Base-by-base conservation (phyloP, 2,113 vertebrate species). In the Euleptes europaea region DNA sequence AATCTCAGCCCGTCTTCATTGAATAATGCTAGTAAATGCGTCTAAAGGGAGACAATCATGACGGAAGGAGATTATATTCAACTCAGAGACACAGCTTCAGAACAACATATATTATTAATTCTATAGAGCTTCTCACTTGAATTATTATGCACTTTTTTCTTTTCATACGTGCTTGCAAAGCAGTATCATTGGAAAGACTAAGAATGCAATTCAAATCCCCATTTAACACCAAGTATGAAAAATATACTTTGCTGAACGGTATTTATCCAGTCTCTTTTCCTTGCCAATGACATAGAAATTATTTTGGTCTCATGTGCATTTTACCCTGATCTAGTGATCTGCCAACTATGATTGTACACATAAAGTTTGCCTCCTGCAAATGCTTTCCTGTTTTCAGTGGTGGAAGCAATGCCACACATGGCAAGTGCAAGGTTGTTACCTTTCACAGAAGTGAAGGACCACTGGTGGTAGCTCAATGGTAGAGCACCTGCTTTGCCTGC, bases 1-100 rank as follows among this genome's bases (percentile, higher is more conserved):
- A 89, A 88, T 60, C 84, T 82, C 31, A 65, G 85, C 82, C 26
- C 78, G 88, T 77, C 69, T 74, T 67, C 88, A 77, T 88, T 78
- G 86, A 82, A 88, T 87, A 83, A 12, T 82, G 82, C 91, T 91
- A 80, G 86, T 90, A 92, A 67, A 83, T 54, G 3, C 33, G 80
- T 80, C 91, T 91, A 90, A 83, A 88, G 88, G 77, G 88, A 89
- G 81, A 76, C 91, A 79, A 86, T 74, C 42, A 47, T 84, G 88
- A 90, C 71, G 72, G 76, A 88, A 91, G 77, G 88, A 83, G 72
- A 60, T 21, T 14, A 67, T 78, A 91, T 74, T 87, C 35, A 9
- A 47, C 87, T 57, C 84, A 89, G 84, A 71, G 74, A 51, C 19
- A 86, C n/a, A 9, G 54, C 84, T 63, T 71, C 51, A 85, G 79